These are phyloP conservation scores for Antennarius striatus DNA, from an alignment of 2,113 vertebrate species.

Conservation along the genomic window DNA sequence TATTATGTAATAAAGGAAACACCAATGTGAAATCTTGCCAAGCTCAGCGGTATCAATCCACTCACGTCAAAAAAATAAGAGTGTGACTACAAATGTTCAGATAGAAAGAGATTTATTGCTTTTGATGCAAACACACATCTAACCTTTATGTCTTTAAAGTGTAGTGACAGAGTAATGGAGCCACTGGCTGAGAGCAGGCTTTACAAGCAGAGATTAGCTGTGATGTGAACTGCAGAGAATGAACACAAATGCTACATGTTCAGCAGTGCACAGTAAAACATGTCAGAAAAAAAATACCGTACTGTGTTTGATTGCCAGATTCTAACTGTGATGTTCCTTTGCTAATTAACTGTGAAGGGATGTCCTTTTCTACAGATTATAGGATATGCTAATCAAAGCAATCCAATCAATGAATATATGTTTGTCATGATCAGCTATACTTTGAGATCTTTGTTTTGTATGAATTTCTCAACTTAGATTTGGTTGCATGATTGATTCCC, in stretches of 20 bases:
- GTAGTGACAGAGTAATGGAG: conserved; percentile 61
- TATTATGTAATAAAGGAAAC: too few species aligned
- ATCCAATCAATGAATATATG: too few species aligned
- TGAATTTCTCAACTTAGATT: too few species aligned
- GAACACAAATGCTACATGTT: conserved; percentile 56
- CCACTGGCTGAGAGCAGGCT: conserved; percentile 72
- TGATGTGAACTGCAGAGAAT: conserved; percentile 49
- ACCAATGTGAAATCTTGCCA: too few species aligned
- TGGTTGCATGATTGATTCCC: too few species aligned
- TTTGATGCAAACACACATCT: conserved; percentile 41
- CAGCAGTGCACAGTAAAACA: conserved; percentile 61
- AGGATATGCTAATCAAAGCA: conserved; percentile 24
- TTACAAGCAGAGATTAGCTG: conserved; percentile 48
- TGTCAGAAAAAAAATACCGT: conserved; percentile 62
- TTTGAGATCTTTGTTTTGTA: too few species aligned
- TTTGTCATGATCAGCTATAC: too few species aligned
- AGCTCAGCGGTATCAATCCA: too few species aligned
- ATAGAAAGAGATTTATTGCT: conserved; percentile 30
- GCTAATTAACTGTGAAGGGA: conserved; percentile 52
- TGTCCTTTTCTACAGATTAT: conserved; percentile 45
- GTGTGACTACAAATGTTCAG: conserved; percentile 3
- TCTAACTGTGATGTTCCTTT: conserved; percentile 47
- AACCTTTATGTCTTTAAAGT: conserved; percentile 69
- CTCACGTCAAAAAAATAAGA: not conserved
- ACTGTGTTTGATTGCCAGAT: conserved; percentile 35